These are phyloP conservation scores for Leptura quadrifasciata DNA, from an alignment of 2,888 invertebrate genomes.

Conservation along the genomic window DNA sequence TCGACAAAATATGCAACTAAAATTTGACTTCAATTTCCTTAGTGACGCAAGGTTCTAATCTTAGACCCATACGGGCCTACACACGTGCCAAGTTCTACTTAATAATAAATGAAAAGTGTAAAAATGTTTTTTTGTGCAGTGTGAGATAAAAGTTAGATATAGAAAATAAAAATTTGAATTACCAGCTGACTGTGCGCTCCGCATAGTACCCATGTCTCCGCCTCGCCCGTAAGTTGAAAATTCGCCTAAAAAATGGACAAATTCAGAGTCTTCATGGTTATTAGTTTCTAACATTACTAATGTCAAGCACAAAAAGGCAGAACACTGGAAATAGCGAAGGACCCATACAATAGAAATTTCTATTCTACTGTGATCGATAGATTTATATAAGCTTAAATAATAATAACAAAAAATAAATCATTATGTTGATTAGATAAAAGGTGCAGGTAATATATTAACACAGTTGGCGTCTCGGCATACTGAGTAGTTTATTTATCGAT, in stretches of 20 bases:
- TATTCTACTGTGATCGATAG: conserved; percentile 31
- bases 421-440: not conserved
- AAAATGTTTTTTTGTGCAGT: conserved; percentile 29
- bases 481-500: not conserved
- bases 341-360: conserved; percentile 8
- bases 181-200: conserved; percentile 58
- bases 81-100: not conserved
- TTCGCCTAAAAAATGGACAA: conserved; percentile 53
- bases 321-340: conserved; percentile 21
- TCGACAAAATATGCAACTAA: too few relatives aligned
- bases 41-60: not conserved
- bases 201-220: conserved; percentile 56
- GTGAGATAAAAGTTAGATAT: conserved; percentile 24
- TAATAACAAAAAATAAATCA: conserved; percentile 1
- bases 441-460: conserved; percentile 6
- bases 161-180: conserved; percentile 45
- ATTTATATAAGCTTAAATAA: conserved; percentile 26
- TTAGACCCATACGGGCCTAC: not conserved
- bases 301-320: conserved; percentile 32
- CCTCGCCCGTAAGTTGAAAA: conserved; percentile 53
- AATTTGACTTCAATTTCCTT: not conserved
- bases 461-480: not conserved
- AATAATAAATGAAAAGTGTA: conserved; percentile 19
- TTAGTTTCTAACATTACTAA: conserved; percentile 19
- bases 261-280: conserved; percentile 33